Conservation (phyloP, 2,797 vertebrate genomes). For the Potorous gilbertii region DNA sequence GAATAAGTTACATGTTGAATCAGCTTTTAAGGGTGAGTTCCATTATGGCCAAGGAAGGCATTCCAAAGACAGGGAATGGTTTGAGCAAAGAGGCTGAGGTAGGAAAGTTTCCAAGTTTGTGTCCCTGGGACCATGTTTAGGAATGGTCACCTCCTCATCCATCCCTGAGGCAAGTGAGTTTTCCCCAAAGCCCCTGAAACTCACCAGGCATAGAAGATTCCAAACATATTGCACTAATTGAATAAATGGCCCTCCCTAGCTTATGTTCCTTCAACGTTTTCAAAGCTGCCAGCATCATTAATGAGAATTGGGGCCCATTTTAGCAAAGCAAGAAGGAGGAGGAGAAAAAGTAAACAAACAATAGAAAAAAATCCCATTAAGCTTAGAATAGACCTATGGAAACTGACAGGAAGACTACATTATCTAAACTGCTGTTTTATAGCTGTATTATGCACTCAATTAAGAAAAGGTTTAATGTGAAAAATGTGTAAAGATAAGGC, state of each 20-base stretch:
- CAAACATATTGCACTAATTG: not conserved
- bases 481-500: slow-evolving; percentile 82
- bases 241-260: not conserved
- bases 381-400: slow-evolving; percentile 76
- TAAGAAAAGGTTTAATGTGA: slow-evolving; percentile 69
- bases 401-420: slow-evolving; percentile 76
- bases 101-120: not conserved
- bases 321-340: slow-evolving; percentile 50
- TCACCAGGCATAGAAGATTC: not conserved
- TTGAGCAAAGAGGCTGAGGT: not conserved
- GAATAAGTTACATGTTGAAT: not conserved
- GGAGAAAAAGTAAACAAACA: slow-evolving; percentile 38
- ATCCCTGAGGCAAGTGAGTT: not conserved
- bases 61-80: not conserved
- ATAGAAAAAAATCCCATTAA: slow-evolving; percentile 67
- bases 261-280: slow-evolving; percentile 63
- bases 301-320: slow-evolving; percentile 75
- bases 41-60: not conserved
- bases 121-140: not conserved
- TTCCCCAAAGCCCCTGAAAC: not conserved
- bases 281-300: slow-evolving; percentile 73
- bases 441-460: slow-evolving; percentile 79
- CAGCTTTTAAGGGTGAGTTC: not conserved
- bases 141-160: not conserved
- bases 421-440: slow-evolving; percentile 82